Evolutionary conservation across 2,113 vertebrate species (phyloP), one percentile per base, ranked within the genome.

Genomic region (Gambusia affinis): DNA sequence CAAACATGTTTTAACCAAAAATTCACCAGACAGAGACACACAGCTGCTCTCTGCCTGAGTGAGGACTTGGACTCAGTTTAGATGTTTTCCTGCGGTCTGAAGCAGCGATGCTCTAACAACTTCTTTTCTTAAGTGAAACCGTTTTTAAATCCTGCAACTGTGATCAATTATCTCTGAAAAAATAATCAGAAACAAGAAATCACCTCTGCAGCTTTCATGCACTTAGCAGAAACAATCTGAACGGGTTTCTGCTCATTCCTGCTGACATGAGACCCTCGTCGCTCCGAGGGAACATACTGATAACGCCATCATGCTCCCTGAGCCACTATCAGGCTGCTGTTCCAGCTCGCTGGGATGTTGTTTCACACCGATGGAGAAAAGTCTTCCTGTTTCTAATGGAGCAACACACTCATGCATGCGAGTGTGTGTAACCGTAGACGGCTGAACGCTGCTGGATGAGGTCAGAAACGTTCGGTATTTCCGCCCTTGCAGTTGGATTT

Each of bases 391-490:
- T 73, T 67, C 66, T 31, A 69, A 73, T n/a, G 61, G 51, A n/a
- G 51, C 51, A 67, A 76, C 39, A 22, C 33, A 14, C 37, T 35
- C 60, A 60, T 30, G 60, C 47, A 22, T 39, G 33, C 73, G 47
- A 67, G 19, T 42, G 54, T 67, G 64, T 82, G 61, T 64, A 79
- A 89, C 72, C 54, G 67, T 81, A 87, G 77, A 73, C 74, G 15
- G 28, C 77, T 82, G 82, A 84, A 89, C 84, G 87, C 71, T 88
- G 80, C 81, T 86, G 84, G 79, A 84, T 30, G 8, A 15, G 44
- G 60, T 47, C 70, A 82, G 79, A 63, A 76, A 80, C 60, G 84
- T 37, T 8, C 15, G 84, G 82, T 76, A 85, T 85, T 89, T 86
- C 87, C 84, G 86, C 65, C 80, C 80, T 42, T 73, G 57, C 73